Evolutionary conservation across 2,113 vertebrate genomes (phyloP), one percentile per base, ranked within the genome.

Genomic region (Macrotus californicus): DNA sequence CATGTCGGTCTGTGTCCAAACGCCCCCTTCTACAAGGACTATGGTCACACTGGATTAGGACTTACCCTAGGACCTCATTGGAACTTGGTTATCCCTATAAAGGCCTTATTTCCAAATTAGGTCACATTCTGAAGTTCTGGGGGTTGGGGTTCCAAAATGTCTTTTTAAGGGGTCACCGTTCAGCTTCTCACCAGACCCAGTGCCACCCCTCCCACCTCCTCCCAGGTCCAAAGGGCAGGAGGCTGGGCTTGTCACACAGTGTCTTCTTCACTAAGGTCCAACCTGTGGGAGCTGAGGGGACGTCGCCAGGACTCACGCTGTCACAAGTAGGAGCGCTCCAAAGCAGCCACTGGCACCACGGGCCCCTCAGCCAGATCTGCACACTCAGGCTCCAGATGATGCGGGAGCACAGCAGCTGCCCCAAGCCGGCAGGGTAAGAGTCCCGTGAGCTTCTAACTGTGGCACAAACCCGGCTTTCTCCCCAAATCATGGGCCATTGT

Each of bases 401-500:
- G 34, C 16, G 0, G 16, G 2, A 18, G 39, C 19, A 7, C 5
- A 15, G 34, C 87, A 89, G 94, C 94, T 96, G 97, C 64, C 77
- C 73, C 29, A 3, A 14, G 4, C 21, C 1, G 61, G 48, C n/a
- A 14, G 3, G 21, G 9, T 3, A 18, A 6, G 39, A 93, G 79
- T 91, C 76, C 56, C 0, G 2, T 31, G 67, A 69, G 72, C 64
- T 52, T n/a, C 93, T 52, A 46, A 81, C 43, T 72, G 36, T 22
- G 76, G 66, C 91, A 85, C 66, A 66, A 86, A 96, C 70, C 72
- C 19, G 22, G 39, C 72, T 86, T 21, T 96, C 94, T 88, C 82
- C 79, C 61, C 1, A 86, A 97, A 96, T 96, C 94, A 96, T 0
- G 18, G 69, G 48, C 87, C 61, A 91, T 93, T 97, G n/a, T 96